Percentiles rank a stretch among this genome's conserved stretches.
Evolutionary conservation across 2,113 vertebrate species (phyloP).

Genomic region (Engystomops pustulosus): DNA sequence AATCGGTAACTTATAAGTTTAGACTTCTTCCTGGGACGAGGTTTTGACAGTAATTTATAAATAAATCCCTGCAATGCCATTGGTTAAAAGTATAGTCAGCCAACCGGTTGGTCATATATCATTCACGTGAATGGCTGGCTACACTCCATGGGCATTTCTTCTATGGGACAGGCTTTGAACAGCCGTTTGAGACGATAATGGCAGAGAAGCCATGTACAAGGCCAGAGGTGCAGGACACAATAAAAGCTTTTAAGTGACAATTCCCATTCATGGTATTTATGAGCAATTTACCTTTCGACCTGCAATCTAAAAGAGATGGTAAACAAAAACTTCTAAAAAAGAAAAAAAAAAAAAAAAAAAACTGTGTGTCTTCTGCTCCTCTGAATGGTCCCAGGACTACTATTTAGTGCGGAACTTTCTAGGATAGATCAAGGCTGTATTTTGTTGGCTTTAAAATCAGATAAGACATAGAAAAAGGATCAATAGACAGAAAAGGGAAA

Average conservation of each 20-base stretch:
- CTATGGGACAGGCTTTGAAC: background rate
- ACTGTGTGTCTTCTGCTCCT: slow-evolving; percentile 1
- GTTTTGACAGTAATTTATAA: no score
- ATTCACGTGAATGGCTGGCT: background rate
- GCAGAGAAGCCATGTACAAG: background rate
- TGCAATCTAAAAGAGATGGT: slow-evolving; percentile 17
- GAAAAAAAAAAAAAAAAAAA: no score
- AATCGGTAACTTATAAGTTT: no score
- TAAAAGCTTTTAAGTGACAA: slow-evolving; percentile 6
- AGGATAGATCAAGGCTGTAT: slow-evolving; percentile 16
- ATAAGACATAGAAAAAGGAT: slow-evolving; percentile 17
- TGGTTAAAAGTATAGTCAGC: background rate
- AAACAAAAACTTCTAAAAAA: slow-evolving; percentile 34
- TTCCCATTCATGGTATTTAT: slow-evolving; percentile 12
- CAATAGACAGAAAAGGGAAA: background rate
- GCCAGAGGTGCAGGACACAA: background rate
- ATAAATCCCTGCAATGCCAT: no score
- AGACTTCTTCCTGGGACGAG: no score
- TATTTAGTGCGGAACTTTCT: slow-evolving; percentile 21
- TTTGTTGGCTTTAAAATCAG: background rate
- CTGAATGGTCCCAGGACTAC: slow-evolving; percentile 23
- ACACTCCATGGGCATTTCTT: background rate
- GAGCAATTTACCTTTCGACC: slow-evolving; percentile 37
- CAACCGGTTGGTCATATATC: background rate
- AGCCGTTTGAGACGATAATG: background rate